Conservation (phyloP, 1,140 invertebrate species). For the Bombus superbus region DNA sequence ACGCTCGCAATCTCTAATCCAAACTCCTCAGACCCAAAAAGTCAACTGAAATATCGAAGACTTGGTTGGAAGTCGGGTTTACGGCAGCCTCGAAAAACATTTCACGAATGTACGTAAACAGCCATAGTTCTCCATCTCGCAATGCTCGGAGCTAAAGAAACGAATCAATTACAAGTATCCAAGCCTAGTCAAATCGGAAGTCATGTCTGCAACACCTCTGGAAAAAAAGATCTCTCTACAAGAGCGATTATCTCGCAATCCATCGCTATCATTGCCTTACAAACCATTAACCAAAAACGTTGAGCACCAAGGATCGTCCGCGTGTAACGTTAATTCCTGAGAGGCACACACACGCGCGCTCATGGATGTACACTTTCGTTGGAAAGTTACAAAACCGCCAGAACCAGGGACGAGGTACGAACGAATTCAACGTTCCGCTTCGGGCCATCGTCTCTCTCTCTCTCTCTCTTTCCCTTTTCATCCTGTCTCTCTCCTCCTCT, state of each 20-base stretch:
- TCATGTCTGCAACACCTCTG: neutral
- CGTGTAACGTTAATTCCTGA: slow-evolving; percentile 59
- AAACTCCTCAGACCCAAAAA: neutral
- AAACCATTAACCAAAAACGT: slow-evolving; percentile 59
- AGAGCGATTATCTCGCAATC: neutral
- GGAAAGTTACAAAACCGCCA: slow-evolving; percentile 67
- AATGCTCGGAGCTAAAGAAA: too few species aligned
- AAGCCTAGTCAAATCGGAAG: neutral
- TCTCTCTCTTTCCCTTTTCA: slow-evolving; percentile 11
- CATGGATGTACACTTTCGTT: slow-evolving; percentile 57
- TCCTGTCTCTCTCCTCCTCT: neutral
- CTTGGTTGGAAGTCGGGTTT: too few species aligned
- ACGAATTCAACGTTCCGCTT: slow-evolving; percentile 64
- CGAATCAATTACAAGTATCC: neutral
- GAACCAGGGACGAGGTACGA: slow-evolving; percentile 61
- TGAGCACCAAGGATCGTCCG: slow-evolving; percentile 32
- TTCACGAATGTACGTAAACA: too few species aligned
- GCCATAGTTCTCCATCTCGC: too few species aligned
- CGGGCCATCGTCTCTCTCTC: slow-evolving; percentile 26
- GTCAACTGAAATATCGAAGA: neutral
- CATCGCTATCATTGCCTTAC: slow-evolving; percentile 35
- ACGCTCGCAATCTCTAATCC: neutral
- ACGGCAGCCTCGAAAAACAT: too few species aligned
- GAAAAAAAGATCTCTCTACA: neutral
- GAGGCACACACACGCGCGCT: slow-evolving; percentile 32